Evolutionary conservation across 1,140 invertebrate species (phyloP).

Genomic region (Drosophila santomea): DNA sequence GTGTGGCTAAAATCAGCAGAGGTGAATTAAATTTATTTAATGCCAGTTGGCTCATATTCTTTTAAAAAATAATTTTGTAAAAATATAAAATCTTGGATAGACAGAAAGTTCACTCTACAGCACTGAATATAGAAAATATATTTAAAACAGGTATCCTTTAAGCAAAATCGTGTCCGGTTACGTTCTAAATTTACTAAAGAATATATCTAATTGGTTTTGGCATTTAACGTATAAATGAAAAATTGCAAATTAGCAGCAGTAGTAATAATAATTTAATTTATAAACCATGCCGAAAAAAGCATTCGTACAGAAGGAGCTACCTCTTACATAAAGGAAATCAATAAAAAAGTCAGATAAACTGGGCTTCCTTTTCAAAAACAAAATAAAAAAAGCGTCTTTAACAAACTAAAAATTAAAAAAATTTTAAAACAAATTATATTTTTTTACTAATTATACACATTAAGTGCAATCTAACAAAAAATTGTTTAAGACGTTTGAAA

Average conservation of each 20-base stretch:
- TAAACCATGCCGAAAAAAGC: background rate
- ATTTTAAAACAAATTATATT: constrained; percentile 17
- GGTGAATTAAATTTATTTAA: constrained; percentile 41
- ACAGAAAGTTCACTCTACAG: background rate
- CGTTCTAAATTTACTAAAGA: background rate
- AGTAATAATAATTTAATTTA: background rate
- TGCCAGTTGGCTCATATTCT: constrained; percentile 14
- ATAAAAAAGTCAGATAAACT: background rate
- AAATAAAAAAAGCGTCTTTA: too few species aligned
- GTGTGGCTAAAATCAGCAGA: constrained; percentile 68
- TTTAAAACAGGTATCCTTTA: constrained; percentile 29
- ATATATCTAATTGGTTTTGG: background rate
- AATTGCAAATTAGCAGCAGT: constrained; percentile 63
- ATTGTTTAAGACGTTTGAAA: constrained; percentile 71
- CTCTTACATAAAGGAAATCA: constrained; percentile 29
- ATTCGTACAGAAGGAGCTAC: background rate
- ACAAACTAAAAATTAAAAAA: background rate
- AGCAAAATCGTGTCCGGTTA: constrained; percentile 13
- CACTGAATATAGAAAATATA: too few species aligned
- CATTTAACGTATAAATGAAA: background rate
- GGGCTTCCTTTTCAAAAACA: background rate
- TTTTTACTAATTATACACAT: constrained; percentile 68
- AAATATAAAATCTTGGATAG: background rate
- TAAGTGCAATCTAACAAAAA: constrained; percentile 68
- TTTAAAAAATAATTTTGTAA: background rate